Evolutionary conservation across 2,888 invertebrate species (phyloP), one percentile per base, ranked within the genome.

Genomic region (Gymnosoma rotundatum): DNA sequence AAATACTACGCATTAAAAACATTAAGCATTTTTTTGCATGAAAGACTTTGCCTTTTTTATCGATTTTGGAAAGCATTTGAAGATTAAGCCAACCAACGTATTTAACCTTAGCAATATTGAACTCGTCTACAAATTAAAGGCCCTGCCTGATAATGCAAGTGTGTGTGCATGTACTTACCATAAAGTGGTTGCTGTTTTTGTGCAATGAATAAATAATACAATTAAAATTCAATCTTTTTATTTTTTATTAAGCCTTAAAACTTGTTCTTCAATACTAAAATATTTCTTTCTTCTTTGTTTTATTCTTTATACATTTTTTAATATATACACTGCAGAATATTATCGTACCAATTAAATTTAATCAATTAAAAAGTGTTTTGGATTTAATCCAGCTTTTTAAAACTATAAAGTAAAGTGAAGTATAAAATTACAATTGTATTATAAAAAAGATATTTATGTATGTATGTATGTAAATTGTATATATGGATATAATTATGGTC

Each of bases 331-430:
- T 70, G 75, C 32, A 75, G 70, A 70, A 70, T 70, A 60, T 60
- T 48, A 58, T 63, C 60, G 69, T 69, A 76, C 61, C 83, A 73
- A 80, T 80, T 60, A 78, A 73, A 61, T 69, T 70, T 64, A 81
- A 78, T 84, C 73, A 78, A 78, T 74, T 81, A 54, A 76, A 73
- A 67, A 48, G 38, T 72, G 32, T 58, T 74, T 58, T 74, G 70
- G 69, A 84, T 81, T 74, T 52, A 81, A 81, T 81, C 73, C 78
- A 81, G 69, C 42, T 48, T 32, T 78, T 81, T 63, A 73, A 52
- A 52, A 50, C 63, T 81, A 81, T 56, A 64, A 56, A 81, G 48
- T 69, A 75, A 69, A 60, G 54, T 74, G 54, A 67, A 73, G 58
- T 81, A 75, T 70, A 75, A 75, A 70, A 75, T 81, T 76, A 56